These are phyloP conservation scores for Petrosia ficiformis DNA, from an alignment of 37 sponge, comb jelly and placozoan genomes.

Conservation along the genomic window DNA sequence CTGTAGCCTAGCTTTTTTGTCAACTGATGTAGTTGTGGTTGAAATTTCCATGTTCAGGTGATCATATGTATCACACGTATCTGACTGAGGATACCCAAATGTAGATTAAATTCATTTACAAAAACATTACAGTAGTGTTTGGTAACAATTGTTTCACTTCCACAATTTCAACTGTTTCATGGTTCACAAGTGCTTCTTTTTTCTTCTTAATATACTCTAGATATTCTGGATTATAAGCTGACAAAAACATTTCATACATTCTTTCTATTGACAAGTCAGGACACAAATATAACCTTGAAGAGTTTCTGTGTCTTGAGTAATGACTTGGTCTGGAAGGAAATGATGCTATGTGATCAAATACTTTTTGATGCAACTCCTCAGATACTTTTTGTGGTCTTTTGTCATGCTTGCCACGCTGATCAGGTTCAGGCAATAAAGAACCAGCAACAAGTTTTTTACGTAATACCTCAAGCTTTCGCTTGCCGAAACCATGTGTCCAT, in stretches of 20 bases:
- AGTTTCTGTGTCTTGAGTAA: constrained; percentile 27
- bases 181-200: background rate
- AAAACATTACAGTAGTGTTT: constrained; percentile 36
- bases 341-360: constrained; percentile 25
- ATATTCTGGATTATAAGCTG: constrained; percentile 21
- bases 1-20: background rate
- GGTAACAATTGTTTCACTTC: constrained; percentile 35
- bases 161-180: constrained; percentile 8
- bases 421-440: constrained; percentile 17
- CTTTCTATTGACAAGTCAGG: constrained; percentile 36
- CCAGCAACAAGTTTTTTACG: constrained; percentile 21
- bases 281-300: constrained; percentile 15
- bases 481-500: constrained; percentile 44
- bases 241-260: constrained; percentile 16
- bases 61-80: constrained; percentile 43
- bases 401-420: constrained; percentile 35
- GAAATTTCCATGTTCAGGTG: background rate
- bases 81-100: constrained; percentile 33
- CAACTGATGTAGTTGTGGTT: background rate
- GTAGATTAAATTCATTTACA: constrained; percentile 31
- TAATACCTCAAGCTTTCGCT: constrained; percentile 33
- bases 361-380: background rate
- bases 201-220: constrained; percentile 1
- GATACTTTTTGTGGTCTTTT: constrained; percentile 12
- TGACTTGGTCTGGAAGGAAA: constrained; percentile 27